Evolutionary conservation across 2,113 vertebrate species (phyloP).

Genomic region (Lonchura striata): DNA sequence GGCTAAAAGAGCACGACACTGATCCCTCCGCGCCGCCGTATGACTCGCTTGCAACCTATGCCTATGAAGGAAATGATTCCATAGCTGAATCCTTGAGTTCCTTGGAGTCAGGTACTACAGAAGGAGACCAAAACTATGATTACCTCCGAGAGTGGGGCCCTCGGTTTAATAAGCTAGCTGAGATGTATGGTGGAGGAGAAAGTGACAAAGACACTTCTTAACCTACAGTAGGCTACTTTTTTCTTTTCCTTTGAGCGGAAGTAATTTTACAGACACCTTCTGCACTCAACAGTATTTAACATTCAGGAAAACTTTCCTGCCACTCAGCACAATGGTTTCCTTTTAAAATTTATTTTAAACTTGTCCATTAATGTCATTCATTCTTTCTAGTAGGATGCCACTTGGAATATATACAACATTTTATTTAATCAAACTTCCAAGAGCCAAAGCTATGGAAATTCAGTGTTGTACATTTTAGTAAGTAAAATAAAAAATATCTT

Average conservation of each 20-base stretch:
- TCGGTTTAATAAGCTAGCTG: constrained; percentile 93
- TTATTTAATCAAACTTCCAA: constrained; percentile 77
- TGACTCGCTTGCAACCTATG: constrained; percentile 96
- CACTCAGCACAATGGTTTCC: constrained; percentile 74
- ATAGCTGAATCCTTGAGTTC: constrained; percentile 95
- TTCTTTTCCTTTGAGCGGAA: constrained; percentile 38
- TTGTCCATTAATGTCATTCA: constrained; percentile 72
- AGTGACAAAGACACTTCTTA: constrained; percentile 88
- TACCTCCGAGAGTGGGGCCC: constrained; percentile 97
- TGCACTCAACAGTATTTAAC: constrained; percentile 72
- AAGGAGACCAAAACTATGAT: constrained; percentile 96
- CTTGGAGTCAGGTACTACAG: constrained; percentile 87
- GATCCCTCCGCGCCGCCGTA: constrained; percentile 94
- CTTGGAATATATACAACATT: constrained; percentile 70
- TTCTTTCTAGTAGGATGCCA: constrained; percentile 76
- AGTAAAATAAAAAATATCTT: constrained; percentile 64
- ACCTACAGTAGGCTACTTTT: constrained; percentile 36
- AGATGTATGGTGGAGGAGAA: constrained; percentile 95
- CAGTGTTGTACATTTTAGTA: constrained; percentile 77
- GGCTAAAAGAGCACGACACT: constrained; percentile 91
- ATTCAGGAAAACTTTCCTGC: constrained; percentile 72
- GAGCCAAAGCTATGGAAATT: constrained; percentile 81
- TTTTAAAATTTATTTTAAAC: constrained; percentile 54
- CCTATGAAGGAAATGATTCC: constrained; percentile 93
- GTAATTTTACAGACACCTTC: constrained; percentile 60